phyloP scores from a whole-genome alignment of 2,113 vertebrate species.

The Copsychus sechellarum region DNA sequence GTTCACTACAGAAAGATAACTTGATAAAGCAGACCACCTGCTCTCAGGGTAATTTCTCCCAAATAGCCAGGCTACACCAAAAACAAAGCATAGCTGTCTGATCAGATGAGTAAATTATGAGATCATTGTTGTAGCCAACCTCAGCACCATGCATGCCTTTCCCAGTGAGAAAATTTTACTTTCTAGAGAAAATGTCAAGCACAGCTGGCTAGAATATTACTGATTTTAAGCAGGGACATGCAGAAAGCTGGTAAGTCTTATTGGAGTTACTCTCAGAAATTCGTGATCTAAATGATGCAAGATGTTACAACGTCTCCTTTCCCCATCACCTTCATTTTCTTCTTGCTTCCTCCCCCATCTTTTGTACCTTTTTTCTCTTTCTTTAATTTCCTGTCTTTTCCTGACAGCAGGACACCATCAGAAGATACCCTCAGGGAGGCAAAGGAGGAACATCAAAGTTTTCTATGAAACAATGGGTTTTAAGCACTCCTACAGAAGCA shows the following conservation, averaged over 20 bases:
- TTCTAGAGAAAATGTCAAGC: neutral
- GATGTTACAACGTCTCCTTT: neutral
- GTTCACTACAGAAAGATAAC: neutral
- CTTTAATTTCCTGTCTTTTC: neutral
- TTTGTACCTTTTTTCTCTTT: neutral
- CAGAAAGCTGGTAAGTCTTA: neutral
- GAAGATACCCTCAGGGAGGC: neutral
- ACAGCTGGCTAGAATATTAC: neutral
- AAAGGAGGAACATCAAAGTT: neutral
- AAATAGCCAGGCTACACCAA: neutral
- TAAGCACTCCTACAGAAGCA: neutral
- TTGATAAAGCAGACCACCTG: slow-evolving; percentile 1
- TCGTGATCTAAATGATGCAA: neutral
- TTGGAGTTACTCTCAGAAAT: neutral
- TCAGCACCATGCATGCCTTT: neutral
- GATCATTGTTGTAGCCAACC: neutral
- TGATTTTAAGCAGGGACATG: neutral
- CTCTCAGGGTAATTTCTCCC: neutral
- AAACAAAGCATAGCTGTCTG: neutral
- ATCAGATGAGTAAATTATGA: neutral
- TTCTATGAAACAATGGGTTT: neutral
- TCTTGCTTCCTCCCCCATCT: neutral
- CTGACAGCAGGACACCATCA: neutral
- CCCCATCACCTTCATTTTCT: neutral
- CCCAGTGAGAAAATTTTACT: neutral